These are phyloP conservation scores for Euglossa dilemma DNA, from an alignment of 1,140 invertebrate genomes.

Conservation along the genomic window DNA sequence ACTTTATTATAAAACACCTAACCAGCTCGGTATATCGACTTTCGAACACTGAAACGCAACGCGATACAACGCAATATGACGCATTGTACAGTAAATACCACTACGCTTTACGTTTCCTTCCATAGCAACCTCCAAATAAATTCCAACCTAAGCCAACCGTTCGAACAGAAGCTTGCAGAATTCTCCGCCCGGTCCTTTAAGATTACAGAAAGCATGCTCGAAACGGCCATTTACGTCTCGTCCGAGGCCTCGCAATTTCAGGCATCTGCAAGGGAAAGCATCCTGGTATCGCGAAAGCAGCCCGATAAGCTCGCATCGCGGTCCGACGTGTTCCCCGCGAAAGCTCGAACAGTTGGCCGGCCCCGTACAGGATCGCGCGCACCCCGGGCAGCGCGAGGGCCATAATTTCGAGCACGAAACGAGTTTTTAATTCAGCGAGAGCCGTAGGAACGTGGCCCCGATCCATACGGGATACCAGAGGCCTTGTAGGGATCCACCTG, in stretches of 20 bases:
- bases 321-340: neutral
- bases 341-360: too few relatives aligned
- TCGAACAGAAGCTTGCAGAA: too few relatives aligned
- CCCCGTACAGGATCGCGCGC: too few relatives aligned
- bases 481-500: neutral
- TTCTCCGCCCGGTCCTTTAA: too few relatives aligned
- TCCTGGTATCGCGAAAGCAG: neutral
- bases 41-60: too few relatives aligned
- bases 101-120: too few relatives aligned
- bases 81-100: too few relatives aligned
- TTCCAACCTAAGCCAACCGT: too few relatives aligned
- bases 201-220: neutral
- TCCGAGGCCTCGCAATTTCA: neutral
- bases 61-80: too few relatives aligned
- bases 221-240: neutral
- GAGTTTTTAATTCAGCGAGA: slow-evolving; percentile 36
- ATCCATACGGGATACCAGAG: slow-evolving; percentile 17
- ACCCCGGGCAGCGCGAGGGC: neutral
- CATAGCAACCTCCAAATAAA: too few relatives aligned
- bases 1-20: too few relatives aligned
- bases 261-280: neutral
- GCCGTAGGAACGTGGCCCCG: slow-evolving; percentile 1
- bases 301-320: neutral
- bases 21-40: too few relatives aligned
- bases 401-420: slow-evolving; percentile 26